These are phyloP conservation scores for Chelonoidis abingdonii DNA, from an alignment of 2,113 vertebrate species.

Conservation along the genomic window DNA sequence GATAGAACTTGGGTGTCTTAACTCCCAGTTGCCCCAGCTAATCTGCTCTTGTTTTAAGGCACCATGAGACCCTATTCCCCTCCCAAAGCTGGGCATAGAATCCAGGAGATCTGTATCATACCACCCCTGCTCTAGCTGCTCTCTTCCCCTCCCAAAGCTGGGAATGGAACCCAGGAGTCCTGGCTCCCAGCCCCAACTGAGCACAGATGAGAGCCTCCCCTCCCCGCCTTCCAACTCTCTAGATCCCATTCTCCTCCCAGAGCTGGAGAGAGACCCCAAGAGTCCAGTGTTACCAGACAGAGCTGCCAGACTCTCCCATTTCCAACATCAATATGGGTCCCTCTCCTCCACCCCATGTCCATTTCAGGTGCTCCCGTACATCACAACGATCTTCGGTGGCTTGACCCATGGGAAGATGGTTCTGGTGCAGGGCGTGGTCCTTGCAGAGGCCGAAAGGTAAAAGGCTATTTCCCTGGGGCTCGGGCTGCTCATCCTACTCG, in stretches of 20 bases:
- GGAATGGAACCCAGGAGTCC: background rate
- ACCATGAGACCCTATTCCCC: background rate
- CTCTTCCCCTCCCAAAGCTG: too few species aligned
- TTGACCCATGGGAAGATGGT: conserved; percentile 70
- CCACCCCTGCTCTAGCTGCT: background rate
- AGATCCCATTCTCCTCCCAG: background rate
- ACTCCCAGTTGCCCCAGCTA: background rate
- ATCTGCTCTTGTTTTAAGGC: background rate
- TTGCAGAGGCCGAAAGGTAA: conserved; percentile 23
- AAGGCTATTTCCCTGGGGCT: background rate
- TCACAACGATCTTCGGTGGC: conserved; percentile 73
- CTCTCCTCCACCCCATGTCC: background rate
- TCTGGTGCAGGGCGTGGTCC: conserved; percentile 60
- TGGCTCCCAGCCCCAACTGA: background rate
- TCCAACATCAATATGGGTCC: background rate
- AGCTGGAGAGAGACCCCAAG: background rate
- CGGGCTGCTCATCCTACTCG: background rate
- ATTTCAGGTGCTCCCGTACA: conserved; percentile 68
- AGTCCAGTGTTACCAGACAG: background rate
- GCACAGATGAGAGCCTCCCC: background rate
- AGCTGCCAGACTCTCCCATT: background rate
- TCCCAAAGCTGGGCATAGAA: background rate
- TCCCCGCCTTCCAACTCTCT: background rate
- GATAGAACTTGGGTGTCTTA: background rate
- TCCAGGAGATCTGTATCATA: background rate